Evolutionary conservation across 2,888 invertebrate genomes (phyloP).

Genomic region (Tiliacea citrago): DNA sequence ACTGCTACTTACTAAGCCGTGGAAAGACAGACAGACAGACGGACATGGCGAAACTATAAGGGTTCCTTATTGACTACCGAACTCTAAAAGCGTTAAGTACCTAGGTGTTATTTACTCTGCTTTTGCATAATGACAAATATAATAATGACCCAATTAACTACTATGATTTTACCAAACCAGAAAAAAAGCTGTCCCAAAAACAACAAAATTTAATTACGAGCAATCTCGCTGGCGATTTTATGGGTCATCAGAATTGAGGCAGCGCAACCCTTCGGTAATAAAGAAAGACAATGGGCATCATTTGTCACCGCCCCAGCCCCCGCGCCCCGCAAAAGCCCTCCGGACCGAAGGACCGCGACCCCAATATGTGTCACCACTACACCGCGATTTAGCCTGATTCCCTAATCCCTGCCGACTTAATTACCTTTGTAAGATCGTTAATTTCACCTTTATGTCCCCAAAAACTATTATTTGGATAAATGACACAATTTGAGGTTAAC

Average conservation of each 20-base stretch:
- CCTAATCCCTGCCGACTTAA: slow-evolving; percentile 58
- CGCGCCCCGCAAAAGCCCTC: slow-evolving; percentile 43
- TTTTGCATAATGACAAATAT: neutral
- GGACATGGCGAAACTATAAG: too few species aligned
- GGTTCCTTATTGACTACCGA: too few species aligned
- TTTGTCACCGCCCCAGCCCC: slow-evolving; percentile 79
- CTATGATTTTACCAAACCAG: neutral
- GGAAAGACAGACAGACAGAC: too few species aligned
- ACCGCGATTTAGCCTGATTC: slow-evolving; percentile 51
- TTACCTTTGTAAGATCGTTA: slow-evolving; percentile 58
- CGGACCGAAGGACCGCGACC: slow-evolving; percentile 64
- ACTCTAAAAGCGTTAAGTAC: neutral
- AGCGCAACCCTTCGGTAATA: slow-evolving; percentile 74
- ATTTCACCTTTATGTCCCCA: slow-evolving; percentile 46
- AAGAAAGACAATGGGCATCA: slow-evolving; percentile 87
- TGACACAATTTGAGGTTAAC: slow-evolving; percentile 45
- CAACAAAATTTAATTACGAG: slow-evolving; percentile 61
- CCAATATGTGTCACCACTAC: slow-evolving; percentile 59
- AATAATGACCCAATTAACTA: neutral
- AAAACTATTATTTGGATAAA: slow-evolving; percentile 50
- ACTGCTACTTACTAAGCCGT: too few species aligned
- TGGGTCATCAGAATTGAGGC: slow-evolving; percentile 64
- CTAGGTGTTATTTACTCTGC: neutral
- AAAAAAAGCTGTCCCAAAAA: slow-evolving; percentile 18
- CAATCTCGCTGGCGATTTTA: slow-evolving; percentile 61